These are phyloP conservation scores for Lottia scabra DNA, from an alignment of 2,888 invertebrate species.

Conservation along the genomic window DNA sequence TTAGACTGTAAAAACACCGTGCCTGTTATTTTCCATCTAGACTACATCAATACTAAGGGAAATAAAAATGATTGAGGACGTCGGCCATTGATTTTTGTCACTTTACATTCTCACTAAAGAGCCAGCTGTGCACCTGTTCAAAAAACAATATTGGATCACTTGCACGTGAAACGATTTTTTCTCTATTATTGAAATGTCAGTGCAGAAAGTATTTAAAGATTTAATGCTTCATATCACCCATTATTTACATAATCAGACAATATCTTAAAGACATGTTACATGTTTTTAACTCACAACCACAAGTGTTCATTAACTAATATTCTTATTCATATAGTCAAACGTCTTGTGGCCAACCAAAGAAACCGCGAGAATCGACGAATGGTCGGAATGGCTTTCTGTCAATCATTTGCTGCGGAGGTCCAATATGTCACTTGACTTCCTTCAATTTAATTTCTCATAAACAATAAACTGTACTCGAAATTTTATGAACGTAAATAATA, in stretches of 20 bases:
- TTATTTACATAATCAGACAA: neutral
- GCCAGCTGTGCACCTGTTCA: constrained; percentile 6
- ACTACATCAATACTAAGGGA: too few relatives aligned
- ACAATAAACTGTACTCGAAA: too few relatives aligned
- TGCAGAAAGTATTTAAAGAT: neutral
- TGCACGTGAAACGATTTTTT: neutral
- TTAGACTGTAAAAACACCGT: too few relatives aligned
- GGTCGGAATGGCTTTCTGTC: neutral
- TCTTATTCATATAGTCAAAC: too few relatives aligned
- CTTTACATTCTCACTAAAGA: neutral
- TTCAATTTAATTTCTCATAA: too few relatives aligned
- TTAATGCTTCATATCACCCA: constrained; percentile 4
- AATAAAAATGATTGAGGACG: too few relatives aligned
- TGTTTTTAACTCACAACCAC: neutral
- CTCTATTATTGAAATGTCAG: neutral
- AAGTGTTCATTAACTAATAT: too few relatives aligned
- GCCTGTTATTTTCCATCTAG: too few relatives aligned
- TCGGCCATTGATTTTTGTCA: too few relatives aligned
- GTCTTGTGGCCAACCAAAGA: constrained; percentile 1
- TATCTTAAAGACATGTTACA: neutral
- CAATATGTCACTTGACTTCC: neutral
- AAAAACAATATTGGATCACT: constrained; percentile 3
- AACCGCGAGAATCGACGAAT: neutral
- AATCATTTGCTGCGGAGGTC: neutral
- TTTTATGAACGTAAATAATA: too few relatives aligned